phyloP scores from a whole-genome alignment of 2,888 invertebrate genomes.

The Pyrochroa serraticornis region DNA sequence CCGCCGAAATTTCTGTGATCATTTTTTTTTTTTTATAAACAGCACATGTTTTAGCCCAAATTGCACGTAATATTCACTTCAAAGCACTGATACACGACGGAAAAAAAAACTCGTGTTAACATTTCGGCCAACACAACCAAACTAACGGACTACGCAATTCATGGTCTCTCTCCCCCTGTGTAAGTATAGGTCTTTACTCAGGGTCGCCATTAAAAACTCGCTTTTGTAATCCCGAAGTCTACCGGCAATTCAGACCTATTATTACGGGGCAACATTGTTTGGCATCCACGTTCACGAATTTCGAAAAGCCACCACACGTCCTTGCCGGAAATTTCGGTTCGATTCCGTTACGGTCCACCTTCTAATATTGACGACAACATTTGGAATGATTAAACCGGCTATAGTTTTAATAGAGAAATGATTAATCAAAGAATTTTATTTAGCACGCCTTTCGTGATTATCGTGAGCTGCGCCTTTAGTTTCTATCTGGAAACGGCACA shows the following conservation, averaged over 20 bases:
- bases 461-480: slow-evolving; percentile 7
- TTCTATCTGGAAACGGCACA: slow-evolving; percentile 14
- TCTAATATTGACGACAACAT: not conserved
- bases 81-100: slow-evolving; percentile 17
- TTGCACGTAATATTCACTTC: slow-evolving; percentile 5
- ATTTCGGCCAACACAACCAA: slow-evolving; percentile 47
- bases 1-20: not conserved
- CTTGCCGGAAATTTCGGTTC: not conserved
- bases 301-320: slow-evolving; percentile 8
- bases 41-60: not conserved
- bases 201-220: slow-evolving; percentile 58
- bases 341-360: not conserved
- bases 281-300: slow-evolving; percentile 18
- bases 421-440: slow-evolving; percentile 12
- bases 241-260: slow-evolving; percentile 51
- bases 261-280: slow-evolving; percentile 42
- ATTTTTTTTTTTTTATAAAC: not conserved
- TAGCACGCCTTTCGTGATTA: not conserved
- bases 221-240: slow-evolving; percentile 53
- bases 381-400: slow-evolving; percentile 12
- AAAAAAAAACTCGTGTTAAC: slow-evolving; percentile 41
- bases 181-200: slow-evolving; percentile 51
- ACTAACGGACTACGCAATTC: slow-evolving; percentile 50
- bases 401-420: slow-evolving; percentile 8
- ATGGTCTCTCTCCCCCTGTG: slow-evolving; percentile 49